Evolutionary conservation across 2,797 vertebrate genomes (phyloP).

Genomic region (Premnoplex brunnescens): DNA sequence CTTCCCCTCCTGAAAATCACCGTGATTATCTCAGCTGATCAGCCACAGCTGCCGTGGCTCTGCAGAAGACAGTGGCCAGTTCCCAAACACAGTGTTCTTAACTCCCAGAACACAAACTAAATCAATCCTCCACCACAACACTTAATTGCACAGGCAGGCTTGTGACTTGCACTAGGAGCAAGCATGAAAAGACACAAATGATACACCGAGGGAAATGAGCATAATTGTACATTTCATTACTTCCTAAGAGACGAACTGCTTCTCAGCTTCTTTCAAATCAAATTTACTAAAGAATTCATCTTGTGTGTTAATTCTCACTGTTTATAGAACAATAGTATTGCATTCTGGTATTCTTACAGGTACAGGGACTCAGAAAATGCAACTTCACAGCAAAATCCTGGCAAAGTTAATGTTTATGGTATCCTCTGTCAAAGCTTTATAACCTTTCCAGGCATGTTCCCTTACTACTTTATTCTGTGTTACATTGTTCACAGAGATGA

Average conservation of each 20-base stretch:
- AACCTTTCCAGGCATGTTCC: background rate
- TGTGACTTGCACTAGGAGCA: background rate
- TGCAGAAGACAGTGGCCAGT: background rate
- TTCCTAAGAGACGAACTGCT: background rate
- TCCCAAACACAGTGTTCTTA: slow-evolving; percentile 13
- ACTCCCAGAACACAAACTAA: background rate
- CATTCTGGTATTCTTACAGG: background rate
- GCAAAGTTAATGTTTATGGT: background rate
- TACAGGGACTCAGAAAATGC: background rate
- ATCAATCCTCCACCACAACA: background rate
- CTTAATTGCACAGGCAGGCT: background rate
- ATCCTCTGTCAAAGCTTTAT: background rate
- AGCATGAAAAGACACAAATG: background rate
- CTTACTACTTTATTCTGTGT: background rate
- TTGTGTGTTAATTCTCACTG: background rate
- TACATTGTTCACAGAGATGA: background rate
- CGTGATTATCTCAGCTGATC: background rate
- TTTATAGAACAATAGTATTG: background rate
- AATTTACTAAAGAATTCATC: background rate
- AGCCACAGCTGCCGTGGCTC: background rate
- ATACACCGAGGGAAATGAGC: background rate
- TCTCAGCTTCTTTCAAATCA: background rate
- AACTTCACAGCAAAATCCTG: background rate
- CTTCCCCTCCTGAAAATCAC: background rate
- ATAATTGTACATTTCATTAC: background rate